Evolutionary conservation across 2,113 vertebrate species (phyloP).

Genomic region (Penelope pileata): DNA sequence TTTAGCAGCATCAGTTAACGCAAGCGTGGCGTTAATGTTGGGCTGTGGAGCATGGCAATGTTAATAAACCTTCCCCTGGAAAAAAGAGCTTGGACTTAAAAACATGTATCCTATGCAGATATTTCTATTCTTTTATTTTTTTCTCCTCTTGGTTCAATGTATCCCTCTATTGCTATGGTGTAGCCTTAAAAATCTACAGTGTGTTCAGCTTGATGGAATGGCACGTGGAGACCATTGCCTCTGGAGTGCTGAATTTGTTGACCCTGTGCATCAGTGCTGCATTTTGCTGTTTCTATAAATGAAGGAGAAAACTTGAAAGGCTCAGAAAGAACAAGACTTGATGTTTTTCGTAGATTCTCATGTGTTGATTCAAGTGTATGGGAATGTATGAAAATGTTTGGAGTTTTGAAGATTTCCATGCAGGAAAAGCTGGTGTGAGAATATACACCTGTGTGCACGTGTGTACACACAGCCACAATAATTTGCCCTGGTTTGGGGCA

Average conservation of each 20-base stretch:
- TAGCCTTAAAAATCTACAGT: neutral
- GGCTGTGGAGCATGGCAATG: neutral
- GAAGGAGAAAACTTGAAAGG: neutral
- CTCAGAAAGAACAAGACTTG: neutral
- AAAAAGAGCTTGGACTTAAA: neutral
- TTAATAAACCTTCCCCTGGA: neutral
- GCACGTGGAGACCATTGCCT: neutral
- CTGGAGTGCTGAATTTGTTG: neutral
- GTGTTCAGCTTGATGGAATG: neutral
- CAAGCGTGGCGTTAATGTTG: neutral
- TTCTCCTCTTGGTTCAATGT: neutral
- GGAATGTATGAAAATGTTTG: neutral
- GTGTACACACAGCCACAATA: neutral
- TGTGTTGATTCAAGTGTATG: neutral
- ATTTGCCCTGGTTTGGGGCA: slow-evolving; percentile 33
- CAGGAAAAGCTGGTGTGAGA: neutral
- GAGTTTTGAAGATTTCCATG: neutral
- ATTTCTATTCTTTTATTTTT: neutral
- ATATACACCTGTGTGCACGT: fast-evolving
- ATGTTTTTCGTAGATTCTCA: neutral
- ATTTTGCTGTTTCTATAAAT: neutral
- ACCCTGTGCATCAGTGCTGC: neutral
- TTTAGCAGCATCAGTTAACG: neutral
- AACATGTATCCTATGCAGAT: neutral
- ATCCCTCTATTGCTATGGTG: neutral